Evolutionary conservation across 2,113 vertebrate species (phyloP), one percentile per base, ranked within the genome.

Genomic region (Sturnira hondurensis): DNA sequence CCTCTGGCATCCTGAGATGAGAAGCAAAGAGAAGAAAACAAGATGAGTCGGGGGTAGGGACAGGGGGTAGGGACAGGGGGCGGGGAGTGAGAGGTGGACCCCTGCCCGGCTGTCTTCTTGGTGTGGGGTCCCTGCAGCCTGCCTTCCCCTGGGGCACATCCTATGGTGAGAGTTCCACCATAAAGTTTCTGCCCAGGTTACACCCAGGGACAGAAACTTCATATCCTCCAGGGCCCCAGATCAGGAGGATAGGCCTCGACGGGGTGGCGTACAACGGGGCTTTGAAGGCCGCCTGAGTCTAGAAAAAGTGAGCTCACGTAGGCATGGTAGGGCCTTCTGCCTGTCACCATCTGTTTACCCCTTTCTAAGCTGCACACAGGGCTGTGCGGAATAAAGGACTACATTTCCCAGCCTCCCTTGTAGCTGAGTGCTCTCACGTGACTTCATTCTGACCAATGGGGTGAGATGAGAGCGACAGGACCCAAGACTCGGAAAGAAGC

Each of bases 321-420:
- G 63, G 31, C 38, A 26, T 2, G 0, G 17, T 11, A 38, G 47
- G 74, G 4, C 58, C 41, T 67, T 94, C n/a, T 24, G 5, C 38
- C 45, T 14, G 4, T 47, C 9, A 2, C 28, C 17, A 12, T 26
- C 58, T 91, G 70, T 56, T 68, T 4, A 36, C 14, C 52, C 47
- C 7, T 20, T 36, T 86, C 50, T 31, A 89, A 89, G 67, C 45
- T 0, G 47, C 13, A 7, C 81, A 16, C 10, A 4, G 31, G 28
- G 4, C 56, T 36, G 19, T 7, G 1, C 24, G 71, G n/a, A 89
- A 24, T 17, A 73, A 45, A 82, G 61, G 68, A 96, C 95, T 95
- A 63, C 93, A 80, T 87, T 93, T 96, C 96, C 95, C 95, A 97
- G 85, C 5, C 4, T 80, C 47, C 93, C 54, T 41, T 78, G 52